phyloP scores from a whole-genome alignment of 2,888 invertebrate genomes.

The Mesopsocus fuscifrons region DNA sequence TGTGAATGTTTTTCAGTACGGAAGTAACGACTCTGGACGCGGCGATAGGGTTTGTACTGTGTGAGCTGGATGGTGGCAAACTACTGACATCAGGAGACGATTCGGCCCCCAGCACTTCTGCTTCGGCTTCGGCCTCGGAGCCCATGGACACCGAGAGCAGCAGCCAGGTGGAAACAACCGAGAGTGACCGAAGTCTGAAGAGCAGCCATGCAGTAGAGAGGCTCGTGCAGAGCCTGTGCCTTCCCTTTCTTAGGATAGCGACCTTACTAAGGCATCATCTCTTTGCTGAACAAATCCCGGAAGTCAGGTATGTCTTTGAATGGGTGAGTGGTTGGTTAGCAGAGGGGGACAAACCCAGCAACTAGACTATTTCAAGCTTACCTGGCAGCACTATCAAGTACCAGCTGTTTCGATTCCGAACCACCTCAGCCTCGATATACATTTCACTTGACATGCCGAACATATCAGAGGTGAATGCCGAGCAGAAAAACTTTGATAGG shows the following conservation, averaged over 20 bases:
- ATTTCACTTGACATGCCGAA: too few species aligned
- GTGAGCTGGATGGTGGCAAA: conserved; percentile 24
- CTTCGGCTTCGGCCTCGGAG: not conserved
- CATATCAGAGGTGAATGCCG: too few species aligned
- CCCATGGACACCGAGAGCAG: conserved; percentile 14
- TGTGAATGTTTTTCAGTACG: conserved; percentile 12
- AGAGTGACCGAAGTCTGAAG: not conserved
- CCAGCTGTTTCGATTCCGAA: too few species aligned
- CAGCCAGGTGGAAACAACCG: conserved; percentile 2
- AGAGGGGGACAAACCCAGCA: too few species aligned
- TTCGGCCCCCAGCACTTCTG: not conserved
- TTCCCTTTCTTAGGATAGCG: conserved; percentile 71
- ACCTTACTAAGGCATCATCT: conserved; percentile 63
- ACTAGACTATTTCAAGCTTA: too few species aligned
- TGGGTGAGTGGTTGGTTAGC: too few species aligned
- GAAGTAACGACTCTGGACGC: conserved; percentile 24
- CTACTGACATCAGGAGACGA: not conserved
- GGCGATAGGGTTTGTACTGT: conserved; percentile 27
- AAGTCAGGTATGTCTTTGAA: conserved; percentile 16
- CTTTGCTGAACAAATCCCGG: conserved; percentile 24
- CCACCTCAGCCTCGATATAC: too few species aligned
- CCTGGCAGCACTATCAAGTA: too few species aligned
- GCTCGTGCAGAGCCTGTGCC: conserved; percentile 47
- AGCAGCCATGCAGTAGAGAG: conserved; percentile 8
- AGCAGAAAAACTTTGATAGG: too few species aligned